Conservation (phyloP, 2,888 invertebrate genomes). For the Netelia fuscicornis region DNA sequence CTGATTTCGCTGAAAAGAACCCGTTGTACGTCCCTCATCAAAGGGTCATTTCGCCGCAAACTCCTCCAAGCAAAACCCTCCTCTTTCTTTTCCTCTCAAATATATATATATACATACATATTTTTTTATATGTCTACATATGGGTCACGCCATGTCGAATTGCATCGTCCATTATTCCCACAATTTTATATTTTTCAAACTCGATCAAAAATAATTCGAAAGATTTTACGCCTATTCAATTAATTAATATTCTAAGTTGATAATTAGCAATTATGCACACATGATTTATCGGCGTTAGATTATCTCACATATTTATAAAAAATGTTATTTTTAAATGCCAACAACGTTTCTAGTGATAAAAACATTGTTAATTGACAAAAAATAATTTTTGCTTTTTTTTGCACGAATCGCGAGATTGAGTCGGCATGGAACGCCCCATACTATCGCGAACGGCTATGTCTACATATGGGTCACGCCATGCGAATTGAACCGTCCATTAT, state of each 20-base stretch:
- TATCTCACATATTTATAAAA: too few relatives aligned
- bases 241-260: too few relatives aligned
- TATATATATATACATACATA: background rate
- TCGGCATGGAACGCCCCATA: background rate
- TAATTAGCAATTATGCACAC: too few relatives aligned
- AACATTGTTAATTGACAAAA: background rate
- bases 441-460: background rate
- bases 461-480: background rate
- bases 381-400: background rate
- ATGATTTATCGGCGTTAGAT: too few relatives aligned
- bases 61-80: constrained; percentile 5
- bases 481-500: too few relatives aligned
- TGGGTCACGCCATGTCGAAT: background rate
- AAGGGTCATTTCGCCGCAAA: constrained; percentile 47
- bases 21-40: constrained; percentile 58
- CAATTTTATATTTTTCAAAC: too few relatives aligned
- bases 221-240: too few relatives aligned
- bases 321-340: too few relatives aligned
- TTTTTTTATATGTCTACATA: background rate
- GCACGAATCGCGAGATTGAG: background rate
- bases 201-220: too few relatives aligned
- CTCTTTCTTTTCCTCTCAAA: background rate
- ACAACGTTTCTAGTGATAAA: too few relatives aligned
- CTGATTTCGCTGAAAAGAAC: constrained; percentile 57
- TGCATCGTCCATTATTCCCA: too few relatives aligned